phyloP scores from a whole-genome alignment of 2,113 vertebrate species.

The Corvus moneduloides region DNA sequence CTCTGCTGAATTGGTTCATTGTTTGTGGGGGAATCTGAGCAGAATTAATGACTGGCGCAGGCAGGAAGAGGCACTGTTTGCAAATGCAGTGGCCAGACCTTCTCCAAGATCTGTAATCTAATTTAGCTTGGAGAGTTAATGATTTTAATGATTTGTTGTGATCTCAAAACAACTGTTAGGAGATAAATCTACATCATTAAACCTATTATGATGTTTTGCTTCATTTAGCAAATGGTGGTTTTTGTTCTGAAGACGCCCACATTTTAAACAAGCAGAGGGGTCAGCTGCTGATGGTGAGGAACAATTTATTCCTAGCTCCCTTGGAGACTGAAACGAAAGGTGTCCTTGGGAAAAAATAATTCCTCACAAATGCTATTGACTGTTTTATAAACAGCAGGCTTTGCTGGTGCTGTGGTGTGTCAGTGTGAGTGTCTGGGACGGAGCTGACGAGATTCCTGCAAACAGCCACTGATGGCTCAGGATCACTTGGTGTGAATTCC shows the following conservation, averaged over 20 bases:
- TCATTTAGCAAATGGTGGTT: constrained; percentile 76
- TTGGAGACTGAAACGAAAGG: constrained; percentile 47
- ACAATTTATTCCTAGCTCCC: constrained; percentile 43
- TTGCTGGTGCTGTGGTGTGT: not conserved
- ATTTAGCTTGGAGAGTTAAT: constrained; percentile 76
- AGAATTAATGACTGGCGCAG: constrained; percentile 18
- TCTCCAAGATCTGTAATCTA: constrained; percentile 70
- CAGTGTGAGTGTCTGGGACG: not conserved
- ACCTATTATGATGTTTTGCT: constrained; percentile 75
- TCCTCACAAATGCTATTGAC: not conserved
- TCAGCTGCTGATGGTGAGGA: constrained; percentile 28
- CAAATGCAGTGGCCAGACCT: constrained; percentile 52
- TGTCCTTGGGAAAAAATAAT: constrained; percentile 49
- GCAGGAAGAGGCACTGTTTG: constrained; percentile 31
- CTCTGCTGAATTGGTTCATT: constrained; percentile 32
- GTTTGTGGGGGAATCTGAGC: constrained; percentile 49
- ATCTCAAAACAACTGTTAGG: constrained; percentile 79
- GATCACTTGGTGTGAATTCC: not conserved
- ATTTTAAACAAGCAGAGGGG: constrained; percentile 67
- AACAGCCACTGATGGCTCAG: not conserved
- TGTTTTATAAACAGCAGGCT: constrained; percentile 2
- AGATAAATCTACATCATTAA: constrained; percentile 80
- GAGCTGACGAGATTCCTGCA: not conserved
- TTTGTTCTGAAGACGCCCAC: constrained; percentile 64
- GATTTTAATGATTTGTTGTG: constrained; percentile 82